Evolutionary conservation across 1,140 invertebrate genomes (phyloP), one percentile per base, ranked within the genome.

Genomic region (Drosophila littoralis): DNA sequence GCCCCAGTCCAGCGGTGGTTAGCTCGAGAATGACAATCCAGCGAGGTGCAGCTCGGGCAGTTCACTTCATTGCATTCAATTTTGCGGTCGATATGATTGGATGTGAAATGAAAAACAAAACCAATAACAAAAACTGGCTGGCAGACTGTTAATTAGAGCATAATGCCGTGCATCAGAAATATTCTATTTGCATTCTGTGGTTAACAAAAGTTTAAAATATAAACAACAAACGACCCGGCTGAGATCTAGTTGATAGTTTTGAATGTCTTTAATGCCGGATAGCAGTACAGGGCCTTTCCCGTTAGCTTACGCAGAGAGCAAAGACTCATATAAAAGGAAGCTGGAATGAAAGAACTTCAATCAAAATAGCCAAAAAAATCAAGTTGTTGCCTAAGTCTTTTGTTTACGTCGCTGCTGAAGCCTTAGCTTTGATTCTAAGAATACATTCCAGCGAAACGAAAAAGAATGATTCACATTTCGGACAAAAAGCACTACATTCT

Each of bases 381-480:
- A 57, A 83, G 84, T 77, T 68, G 84, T 88, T 86, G 72, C 68
- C 72, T 76, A 79, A 86, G 83, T 86, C 83, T 88, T 89, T 88
- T 88, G 83, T 88, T 73, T 33, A 15, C 7, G 48, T 40, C 13
- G 42, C 52, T 45, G 36, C 32, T 48, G 42, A 22, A 70, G 46
- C 13, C 42, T 81, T 72, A 77, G 57, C 75, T 58, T 38, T 32
- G 22, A 13, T 81, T 75, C 82, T 79, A 40, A 79, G 79, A 79
- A 81, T 67, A 55, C n/a, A 70, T 75, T 61, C 13, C 45, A 57
- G 43, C 51, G 10, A 38, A 54, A 40, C 45, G 22, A 28, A 28
- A 58, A 71, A 64, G 52, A 67, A 77, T 89, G 80, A 89, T 81
- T 89, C 80, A 88, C 75, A 74, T 83, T 65, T 59, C 17, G n/a